Conservation (phyloP, 2,888 invertebrate species). For the Nycteola revayana region DNA sequence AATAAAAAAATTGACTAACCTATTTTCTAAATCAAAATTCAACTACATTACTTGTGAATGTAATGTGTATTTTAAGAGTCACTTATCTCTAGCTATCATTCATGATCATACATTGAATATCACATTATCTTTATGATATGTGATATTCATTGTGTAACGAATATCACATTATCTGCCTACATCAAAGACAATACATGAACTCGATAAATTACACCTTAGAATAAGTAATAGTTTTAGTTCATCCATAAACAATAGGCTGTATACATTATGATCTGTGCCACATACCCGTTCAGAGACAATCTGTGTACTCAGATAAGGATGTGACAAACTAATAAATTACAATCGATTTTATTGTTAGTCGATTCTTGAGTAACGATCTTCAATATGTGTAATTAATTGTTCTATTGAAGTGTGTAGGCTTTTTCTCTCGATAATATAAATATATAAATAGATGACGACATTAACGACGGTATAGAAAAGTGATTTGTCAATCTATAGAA, state of each 20-base stretch:
- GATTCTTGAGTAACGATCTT: constrained; percentile 24
- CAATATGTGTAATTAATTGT: constrained; percentile 27
- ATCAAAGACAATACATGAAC: constrained; percentile 32
- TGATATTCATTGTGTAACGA: too few relatives aligned
- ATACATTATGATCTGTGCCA: constrained; percentile 44
- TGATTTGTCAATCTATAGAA: too few relatives aligned
- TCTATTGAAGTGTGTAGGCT: constrained; percentile 14
- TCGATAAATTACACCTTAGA: constrained; percentile 37
- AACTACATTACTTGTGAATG: too few relatives aligned
- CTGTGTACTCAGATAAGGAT: constrained; percentile 41
- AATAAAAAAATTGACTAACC: too few relatives aligned
- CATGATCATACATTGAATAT: too few relatives aligned
- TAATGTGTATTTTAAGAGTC: too few relatives aligned
- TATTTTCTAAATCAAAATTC: too few relatives aligned
- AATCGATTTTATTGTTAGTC: constrained; percentile 40
- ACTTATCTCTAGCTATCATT: constrained; percentile 1
- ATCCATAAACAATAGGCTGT: constrained; percentile 35
- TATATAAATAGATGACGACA: too few relatives aligned
- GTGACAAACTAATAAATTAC: constrained; percentile 46
- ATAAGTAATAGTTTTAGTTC: constrained; percentile 41
- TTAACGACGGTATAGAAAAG: too few relatives aligned
- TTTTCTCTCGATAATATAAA: constrained; percentile 9
- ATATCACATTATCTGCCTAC: too few relatives aligned
- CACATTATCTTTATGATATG: too few relatives aligned
- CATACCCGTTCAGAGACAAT: constrained; percentile 29